phyloP scores from a whole-genome alignment of 1,140 invertebrate genomes.

The Luehdorfia chinensis region DNA sequence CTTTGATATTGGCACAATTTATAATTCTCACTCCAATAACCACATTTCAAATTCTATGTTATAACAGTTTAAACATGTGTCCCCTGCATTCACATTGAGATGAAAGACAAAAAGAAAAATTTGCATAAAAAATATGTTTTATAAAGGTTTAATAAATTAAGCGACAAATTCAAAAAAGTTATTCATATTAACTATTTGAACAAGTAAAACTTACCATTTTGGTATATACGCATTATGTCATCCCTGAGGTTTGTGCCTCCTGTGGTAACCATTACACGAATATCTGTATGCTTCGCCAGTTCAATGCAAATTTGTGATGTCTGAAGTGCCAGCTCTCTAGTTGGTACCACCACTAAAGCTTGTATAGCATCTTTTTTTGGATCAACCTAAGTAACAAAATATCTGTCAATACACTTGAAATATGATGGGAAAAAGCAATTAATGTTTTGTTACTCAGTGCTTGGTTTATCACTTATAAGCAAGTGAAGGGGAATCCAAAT shows the following conservation, averaged over 20 bases:
- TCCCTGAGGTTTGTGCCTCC: slow-evolving; percentile 98
- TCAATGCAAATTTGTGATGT: slow-evolving; percentile 99
- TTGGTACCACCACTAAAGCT: slow-evolving; percentile 99
- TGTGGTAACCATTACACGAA: slow-evolving; percentile 99
- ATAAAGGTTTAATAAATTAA: too few relatives aligned
- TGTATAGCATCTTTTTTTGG: slow-evolving; percentile 93
- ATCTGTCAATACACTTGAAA: not conserved
- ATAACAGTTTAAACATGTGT: too few relatives aligned
- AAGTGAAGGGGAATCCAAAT: slow-evolving; percentile 76
- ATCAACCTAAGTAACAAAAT: slow-evolving; percentile 81
- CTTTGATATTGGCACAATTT: too few relatives aligned
- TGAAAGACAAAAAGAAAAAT: too few relatives aligned
- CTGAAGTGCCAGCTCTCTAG: slow-evolving; percentile 98
- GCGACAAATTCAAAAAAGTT: too few relatives aligned
- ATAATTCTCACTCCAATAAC: too few relatives aligned
- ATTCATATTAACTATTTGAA: too few relatives aligned
- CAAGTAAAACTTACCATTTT: slow-evolving; percentile 89
- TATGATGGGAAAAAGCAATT: not conserved
- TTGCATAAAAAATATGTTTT: too few relatives aligned
- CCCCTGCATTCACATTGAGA: too few relatives aligned
- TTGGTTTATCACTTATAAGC: slow-evolving; percentile 63
- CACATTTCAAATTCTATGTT: too few relatives aligned
- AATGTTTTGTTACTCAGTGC: slow-evolving; percentile 34
- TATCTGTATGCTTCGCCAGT: slow-evolving; percentile 95
- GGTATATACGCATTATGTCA: slow-evolving; percentile 99